Evolutionary conservation across 1,140 invertebrate species (phyloP).

Genomic region (Dufourea novaeangliae): DNA sequence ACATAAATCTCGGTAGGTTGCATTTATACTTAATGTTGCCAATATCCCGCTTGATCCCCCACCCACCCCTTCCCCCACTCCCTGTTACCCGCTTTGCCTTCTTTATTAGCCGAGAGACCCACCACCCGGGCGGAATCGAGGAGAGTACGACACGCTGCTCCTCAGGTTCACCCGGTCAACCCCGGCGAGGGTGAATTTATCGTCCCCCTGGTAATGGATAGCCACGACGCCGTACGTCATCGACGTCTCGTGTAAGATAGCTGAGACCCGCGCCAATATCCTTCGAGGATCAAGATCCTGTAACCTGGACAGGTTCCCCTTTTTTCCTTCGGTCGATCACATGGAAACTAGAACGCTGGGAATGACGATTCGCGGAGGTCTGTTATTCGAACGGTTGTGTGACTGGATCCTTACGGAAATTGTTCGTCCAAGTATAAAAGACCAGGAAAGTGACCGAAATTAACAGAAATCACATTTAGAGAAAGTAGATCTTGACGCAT

Average conservation of each 20-base stretch:
- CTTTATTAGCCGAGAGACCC: conserved; percentile 72
- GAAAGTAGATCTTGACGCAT: no score
- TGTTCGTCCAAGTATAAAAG: no score
- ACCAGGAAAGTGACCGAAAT: no score
- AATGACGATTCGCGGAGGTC: no score
- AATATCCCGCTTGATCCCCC: conserved; percentile 73
- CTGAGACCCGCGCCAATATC: conserved; percentile 35
- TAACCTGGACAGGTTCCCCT: conserved; percentile 21
- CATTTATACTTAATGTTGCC: conserved; percentile 79
- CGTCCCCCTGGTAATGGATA: conserved; percentile 65
- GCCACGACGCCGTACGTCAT: conserved; percentile 70
- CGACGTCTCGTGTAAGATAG: conserved; percentile 60
- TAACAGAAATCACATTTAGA: no score
- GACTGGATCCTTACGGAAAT: no score
- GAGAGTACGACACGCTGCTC: conserved; percentile 62
- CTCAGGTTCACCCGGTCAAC: conserved; percentile 65
- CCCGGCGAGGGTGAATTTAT: conserved; percentile 65
- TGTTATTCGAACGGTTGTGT: no score
- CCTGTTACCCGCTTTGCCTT: conserved; percentile 49
- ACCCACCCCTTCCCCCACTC: not conserved
- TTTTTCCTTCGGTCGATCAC: not conserved
- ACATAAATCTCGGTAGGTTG: conserved; percentile 78
- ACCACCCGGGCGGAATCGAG: conserved; percentile 63
- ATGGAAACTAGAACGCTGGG: no score
- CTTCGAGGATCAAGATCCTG: conserved; percentile 41